Conservation (phyloP, 2,113 vertebrate species). For the Orcinus orca region DNA sequence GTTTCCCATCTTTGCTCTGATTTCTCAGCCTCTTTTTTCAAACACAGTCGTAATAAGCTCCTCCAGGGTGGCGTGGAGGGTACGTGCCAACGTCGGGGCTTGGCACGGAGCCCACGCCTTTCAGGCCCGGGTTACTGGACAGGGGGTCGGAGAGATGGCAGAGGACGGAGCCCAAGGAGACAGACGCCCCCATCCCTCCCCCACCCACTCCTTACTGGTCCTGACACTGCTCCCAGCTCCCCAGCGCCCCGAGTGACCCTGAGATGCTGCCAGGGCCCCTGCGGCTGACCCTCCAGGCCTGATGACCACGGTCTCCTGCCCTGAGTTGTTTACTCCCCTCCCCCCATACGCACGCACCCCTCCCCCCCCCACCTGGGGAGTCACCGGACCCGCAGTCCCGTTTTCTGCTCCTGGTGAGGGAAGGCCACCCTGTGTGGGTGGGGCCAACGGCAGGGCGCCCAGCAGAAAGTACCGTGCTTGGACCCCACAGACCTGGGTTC, state of each 20-base stretch:
- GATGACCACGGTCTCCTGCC: background rate
- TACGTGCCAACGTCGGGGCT: background rate
- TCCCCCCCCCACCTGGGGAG: background rate
- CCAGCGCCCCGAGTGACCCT: background rate
- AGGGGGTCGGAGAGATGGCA: background rate
- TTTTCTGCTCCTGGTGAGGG: background rate
- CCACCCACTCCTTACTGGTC: background rate
- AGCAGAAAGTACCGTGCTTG: accelerated
- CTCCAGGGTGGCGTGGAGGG: slow-evolving; percentile 38
- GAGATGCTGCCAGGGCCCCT: background rate
- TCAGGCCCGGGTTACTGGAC: background rate
- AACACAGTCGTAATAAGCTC: slow-evolving; percentile 3
- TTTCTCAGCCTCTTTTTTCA: slow-evolving; percentile 57
- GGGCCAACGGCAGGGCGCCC: background rate
- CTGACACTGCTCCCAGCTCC: background rate
- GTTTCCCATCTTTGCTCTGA: slow-evolving; percentile 25
- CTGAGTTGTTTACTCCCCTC: background rate
- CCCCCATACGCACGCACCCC: background rate
- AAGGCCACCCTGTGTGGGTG: background rate
- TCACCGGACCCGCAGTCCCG: too few relatives aligned
- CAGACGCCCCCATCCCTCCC: accelerated
- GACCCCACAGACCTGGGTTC: background rate
- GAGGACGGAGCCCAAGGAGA: background rate
- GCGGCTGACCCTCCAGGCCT: too few relatives aligned
- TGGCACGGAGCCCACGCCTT: background rate